These are phyloP conservation scores for Orycteropus afer DNA, from an alignment of 2,113 vertebrate genomes.

Conservation along the genomic window DNA sequence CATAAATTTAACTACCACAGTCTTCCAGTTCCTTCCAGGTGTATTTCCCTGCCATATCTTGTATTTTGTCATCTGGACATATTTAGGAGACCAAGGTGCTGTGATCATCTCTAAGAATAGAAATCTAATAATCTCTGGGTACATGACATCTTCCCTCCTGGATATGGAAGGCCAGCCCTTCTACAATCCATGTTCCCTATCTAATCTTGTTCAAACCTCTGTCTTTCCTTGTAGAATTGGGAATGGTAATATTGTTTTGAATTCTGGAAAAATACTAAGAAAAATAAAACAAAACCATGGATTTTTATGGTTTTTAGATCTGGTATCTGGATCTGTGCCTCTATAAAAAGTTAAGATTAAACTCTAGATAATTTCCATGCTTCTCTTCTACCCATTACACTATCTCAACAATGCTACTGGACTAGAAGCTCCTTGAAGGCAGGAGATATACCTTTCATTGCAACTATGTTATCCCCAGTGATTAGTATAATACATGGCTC, in stretches of 20 bases:
- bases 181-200: neutral
- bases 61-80: slow-evolving; percentile 3
- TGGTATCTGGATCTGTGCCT: neutral
- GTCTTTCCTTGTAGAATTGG: neutral
- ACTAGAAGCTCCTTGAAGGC: neutral
- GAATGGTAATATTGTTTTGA: neutral
- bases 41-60: neutral
- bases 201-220: neutral
- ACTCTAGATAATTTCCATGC: neutral
- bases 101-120: slow-evolving; percentile 40
- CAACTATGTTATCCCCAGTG: neutral
- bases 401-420: neutral
- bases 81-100: neutral
- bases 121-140: slow-evolving; percentile 24
- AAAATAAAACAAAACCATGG: neutral
- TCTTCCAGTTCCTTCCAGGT: neutral
- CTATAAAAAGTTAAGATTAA: neutral
- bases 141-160: neutral
- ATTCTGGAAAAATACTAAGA: neutral
- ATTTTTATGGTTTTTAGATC: neutral
- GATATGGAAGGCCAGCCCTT: neutral
- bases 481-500: neutral
- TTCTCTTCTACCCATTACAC: neutral
- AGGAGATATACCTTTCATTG: neutral
- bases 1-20: too few relatives aligned